These are phyloP conservation scores for Amazona ochrocephala DNA, from an alignment of 2,797 vertebrate genomes.

Conservation along the genomic window DNA sequence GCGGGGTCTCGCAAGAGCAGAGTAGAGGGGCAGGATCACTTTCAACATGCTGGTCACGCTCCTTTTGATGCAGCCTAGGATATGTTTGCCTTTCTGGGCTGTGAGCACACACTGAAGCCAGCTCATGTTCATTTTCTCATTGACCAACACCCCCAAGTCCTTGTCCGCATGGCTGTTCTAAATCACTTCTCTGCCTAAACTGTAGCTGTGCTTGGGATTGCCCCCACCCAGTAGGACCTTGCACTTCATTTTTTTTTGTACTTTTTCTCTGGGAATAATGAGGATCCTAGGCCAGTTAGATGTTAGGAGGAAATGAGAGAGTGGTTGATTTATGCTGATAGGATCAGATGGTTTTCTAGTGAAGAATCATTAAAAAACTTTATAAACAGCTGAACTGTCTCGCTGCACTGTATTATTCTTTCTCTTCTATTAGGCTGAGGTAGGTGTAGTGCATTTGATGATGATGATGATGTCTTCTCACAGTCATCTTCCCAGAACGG, in stretches of 20 bases:
- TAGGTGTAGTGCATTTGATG: not conserved
- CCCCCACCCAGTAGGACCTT: not conserved
- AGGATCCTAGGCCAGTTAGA: not conserved
- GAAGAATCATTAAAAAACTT: not conserved
- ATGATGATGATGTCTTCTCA: not conserved
- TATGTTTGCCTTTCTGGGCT: not conserved
- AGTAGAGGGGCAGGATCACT: not conserved
- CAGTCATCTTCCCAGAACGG: not conserved
- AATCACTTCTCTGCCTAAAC: not conserved
- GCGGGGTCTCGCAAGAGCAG: not conserved
- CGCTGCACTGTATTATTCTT: not conserved
- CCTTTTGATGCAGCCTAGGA: not conserved
- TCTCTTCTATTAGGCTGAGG: not conserved
- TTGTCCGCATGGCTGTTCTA: not conserved
- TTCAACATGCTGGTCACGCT: not conserved
- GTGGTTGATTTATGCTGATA: not conserved
- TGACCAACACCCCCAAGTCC: not conserved
- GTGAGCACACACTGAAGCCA: not conserved
- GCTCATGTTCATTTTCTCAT: not conserved
- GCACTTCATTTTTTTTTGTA: not conserved
- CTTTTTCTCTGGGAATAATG: not conserved
- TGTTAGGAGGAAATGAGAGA: not conserved
- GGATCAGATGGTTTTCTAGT: not conserved
- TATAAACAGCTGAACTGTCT: not conserved
- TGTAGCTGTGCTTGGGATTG: not conserved